Percentiles rank a stretch among this genome's conserved stretches.
These are phyloP conservation scores for Marmota monax DNA, from an alignment of 2,113 vertebrate genomes.

Conservation along the genomic window DNA sequence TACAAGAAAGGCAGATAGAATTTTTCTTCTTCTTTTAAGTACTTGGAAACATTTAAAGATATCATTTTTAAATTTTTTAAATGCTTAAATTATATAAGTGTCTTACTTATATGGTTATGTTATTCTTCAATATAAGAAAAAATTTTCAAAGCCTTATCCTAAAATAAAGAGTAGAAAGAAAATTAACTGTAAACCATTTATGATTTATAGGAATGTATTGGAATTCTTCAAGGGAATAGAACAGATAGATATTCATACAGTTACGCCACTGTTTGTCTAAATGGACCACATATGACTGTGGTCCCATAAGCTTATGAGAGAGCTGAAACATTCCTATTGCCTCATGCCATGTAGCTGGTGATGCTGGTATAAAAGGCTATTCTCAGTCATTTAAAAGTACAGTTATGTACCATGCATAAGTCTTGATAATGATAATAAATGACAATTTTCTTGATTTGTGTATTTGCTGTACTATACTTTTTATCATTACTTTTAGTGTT, in stretches of 20 bases:
- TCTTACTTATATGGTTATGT: neutral
- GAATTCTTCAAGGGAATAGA: neutral
- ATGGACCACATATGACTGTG: neutral
- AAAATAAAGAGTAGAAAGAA: neutral
- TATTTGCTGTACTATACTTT: neutral
- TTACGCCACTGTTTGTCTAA: no score
- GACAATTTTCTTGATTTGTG: no score
- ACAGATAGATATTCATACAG: neutral
- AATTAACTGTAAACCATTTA: neutral
- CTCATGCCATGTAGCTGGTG: neutral
- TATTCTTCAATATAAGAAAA: constrained; percentile 69
- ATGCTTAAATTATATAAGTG: constrained; percentile 14
- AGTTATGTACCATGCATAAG: neutral
- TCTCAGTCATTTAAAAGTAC: no score
- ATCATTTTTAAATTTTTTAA: constrained; percentile 9
- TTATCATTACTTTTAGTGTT: neutral
- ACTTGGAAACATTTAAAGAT: constrained; percentile 72
- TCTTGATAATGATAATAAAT: no score
- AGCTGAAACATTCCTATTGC: neutral
- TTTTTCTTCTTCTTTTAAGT: constrained; percentile 70
- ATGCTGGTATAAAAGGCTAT: no score
- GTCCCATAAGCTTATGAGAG: neutral
- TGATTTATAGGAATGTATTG: neutral
- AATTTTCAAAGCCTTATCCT: neutral
- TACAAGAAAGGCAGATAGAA: constrained; percentile 68